Percentiles rank a stretch among this genome's conserved stretches.
phyloP scores from a whole-genome alignment of 2,888 invertebrate genomes.

The Temnothorax rugatulus region DNA sequence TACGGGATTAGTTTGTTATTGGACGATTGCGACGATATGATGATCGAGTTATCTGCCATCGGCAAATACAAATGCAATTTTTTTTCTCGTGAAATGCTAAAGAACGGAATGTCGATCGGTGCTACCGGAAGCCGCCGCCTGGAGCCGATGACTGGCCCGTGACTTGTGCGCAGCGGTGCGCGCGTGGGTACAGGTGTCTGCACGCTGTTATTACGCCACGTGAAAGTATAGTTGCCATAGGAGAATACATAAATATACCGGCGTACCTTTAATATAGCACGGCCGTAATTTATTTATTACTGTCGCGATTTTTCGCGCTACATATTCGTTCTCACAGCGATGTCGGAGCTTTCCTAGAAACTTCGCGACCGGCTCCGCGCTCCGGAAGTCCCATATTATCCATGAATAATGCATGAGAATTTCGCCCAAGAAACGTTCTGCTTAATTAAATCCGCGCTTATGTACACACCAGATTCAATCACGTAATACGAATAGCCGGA shows the following conservation, averaged over 20 bases:
- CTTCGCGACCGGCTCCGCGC: slow-evolving; percentile 25
- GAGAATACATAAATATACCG: slow-evolving; percentile 55
- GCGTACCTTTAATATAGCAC: slow-evolving; percentile 24
- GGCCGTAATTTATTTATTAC: slow-evolving; percentile 34
- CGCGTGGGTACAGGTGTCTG: slow-evolving; percentile 45
- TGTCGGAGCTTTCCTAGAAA: slow-evolving; percentile 41
- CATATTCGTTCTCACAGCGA: slow-evolving; percentile 26
- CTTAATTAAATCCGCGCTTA: slow-evolving; percentile 24
- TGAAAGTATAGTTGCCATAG: slow-evolving; percentile 63
- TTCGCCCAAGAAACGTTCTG: slow-evolving; percentile 41
- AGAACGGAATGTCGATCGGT: slow-evolving; percentile 76
- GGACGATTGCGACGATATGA: slow-evolving; percentile 72
- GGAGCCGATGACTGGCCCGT: slow-evolving; percentile 66
- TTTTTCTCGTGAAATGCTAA: slow-evolving; percentile 70
- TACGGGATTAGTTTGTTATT: slow-evolving; percentile 80
- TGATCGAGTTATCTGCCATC: slow-evolving; percentile 71
- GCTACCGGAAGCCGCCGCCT: slow-evolving; percentile 70
- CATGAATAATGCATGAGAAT: slow-evolving; percentile 41
- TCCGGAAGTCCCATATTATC: slow-evolving; percentile 37
- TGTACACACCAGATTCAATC: not conserved
- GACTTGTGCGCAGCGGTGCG: slow-evolving; percentile 35
- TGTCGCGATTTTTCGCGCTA: slow-evolving; percentile 21
- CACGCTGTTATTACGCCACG: slow-evolving; percentile 45
- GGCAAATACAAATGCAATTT: slow-evolving; percentile 74
- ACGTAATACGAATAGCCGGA: slow-evolving; percentile 10